Evolutionary conservation across 2,113 vertebrate genomes (phyloP).

Genomic region (Brienomyrus longianalis): DNA sequence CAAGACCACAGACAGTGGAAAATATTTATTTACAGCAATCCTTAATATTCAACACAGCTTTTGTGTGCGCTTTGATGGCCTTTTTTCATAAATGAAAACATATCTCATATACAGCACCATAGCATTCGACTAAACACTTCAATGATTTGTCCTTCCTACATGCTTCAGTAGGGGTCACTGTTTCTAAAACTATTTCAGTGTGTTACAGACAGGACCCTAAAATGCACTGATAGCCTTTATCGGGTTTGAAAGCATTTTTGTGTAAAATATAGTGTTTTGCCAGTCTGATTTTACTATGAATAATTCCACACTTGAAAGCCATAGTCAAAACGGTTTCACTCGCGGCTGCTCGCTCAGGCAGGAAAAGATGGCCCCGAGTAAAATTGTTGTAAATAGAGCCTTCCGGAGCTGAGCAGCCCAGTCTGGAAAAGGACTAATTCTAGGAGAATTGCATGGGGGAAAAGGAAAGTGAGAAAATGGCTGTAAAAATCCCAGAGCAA

Average conservation of each 20-base stretch:
- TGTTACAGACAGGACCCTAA: background rate
- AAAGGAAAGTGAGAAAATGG: constrained; percentile 6
- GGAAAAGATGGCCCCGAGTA: background rate
- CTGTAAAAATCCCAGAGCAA: background rate
- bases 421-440: constrained; percentile 3
- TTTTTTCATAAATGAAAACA: constrained; percentile 8
- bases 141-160: constrained; percentile 9
- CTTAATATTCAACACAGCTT: constrained; percentile 11
- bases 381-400: background rate
- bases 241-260: constrained; percentile 1
- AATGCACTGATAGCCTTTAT: background rate
- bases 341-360: background rate
- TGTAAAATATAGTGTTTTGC: constrained; percentile 4
- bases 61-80: background rate
- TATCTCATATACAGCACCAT: background rate
- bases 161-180: constrained; percentile 25
- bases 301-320: constrained; percentile 8
- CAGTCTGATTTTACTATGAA: constrained; percentile 6
- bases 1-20: constrained; percentile 13
- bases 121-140: background rate
- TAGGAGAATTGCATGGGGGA: background rate
- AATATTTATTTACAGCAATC: constrained; percentile 5
- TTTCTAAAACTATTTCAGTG: constrained; percentile 8
- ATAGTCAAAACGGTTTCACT: constrained; percentile 6
- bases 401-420: background rate